Evolutionary conservation across 1,140 invertebrate species (phyloP).

Genomic region (Drosophila azteca): DNA sequence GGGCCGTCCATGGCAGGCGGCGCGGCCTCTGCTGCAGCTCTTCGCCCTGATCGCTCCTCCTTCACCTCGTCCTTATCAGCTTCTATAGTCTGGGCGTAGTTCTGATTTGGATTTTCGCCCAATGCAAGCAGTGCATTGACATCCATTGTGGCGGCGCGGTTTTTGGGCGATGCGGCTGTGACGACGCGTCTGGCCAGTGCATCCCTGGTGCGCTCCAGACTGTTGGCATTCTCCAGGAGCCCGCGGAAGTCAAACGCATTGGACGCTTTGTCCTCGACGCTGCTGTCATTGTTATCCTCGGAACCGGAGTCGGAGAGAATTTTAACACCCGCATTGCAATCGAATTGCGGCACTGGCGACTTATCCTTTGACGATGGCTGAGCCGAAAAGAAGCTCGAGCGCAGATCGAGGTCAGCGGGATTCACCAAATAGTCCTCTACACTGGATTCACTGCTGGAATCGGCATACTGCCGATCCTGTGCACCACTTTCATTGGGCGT

Average conservation of each 20-base stretch:
- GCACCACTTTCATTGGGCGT: constrained; percentile 81
- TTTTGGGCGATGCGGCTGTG: constrained; percentile 34
- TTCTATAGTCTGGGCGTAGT: constrained; percentile 56
- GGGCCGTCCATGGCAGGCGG: constrained; percentile 55
- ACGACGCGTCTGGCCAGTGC: constrained; percentile 55
- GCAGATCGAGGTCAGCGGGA: constrained; percentile 76
- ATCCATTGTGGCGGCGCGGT: constrained; percentile 62
- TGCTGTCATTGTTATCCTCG: constrained; percentile 79
- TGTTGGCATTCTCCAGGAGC: constrained; percentile 79
- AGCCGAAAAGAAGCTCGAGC: constrained; percentile 75
- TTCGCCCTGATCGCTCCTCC: constrained; percentile 14
- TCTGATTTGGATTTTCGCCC: constrained; percentile 83
- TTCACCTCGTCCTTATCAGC: constrained; percentile 37
- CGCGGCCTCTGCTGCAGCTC: constrained; percentile 13
- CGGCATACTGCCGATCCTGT: constrained; percentile 49
- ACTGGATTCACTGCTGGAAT: constrained; percentile 81
- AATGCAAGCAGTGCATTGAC: constrained; percentile 84
- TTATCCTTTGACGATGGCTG: constrained; percentile 42
- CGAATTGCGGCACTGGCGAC: constrained; percentile 72
- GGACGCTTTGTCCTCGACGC: constrained; percentile 59
- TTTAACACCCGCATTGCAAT: constrained; percentile 76
- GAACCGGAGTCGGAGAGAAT: constrained; percentile 72
- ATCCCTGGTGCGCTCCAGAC: constrained; percentile 76
- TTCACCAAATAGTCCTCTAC: constrained; percentile 80
- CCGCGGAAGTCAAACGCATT: constrained; percentile 78